Evolutionary conservation across 2,113 vertebrate species (phyloP).

Genomic region (Pachypanchax playfairii): DNA sequence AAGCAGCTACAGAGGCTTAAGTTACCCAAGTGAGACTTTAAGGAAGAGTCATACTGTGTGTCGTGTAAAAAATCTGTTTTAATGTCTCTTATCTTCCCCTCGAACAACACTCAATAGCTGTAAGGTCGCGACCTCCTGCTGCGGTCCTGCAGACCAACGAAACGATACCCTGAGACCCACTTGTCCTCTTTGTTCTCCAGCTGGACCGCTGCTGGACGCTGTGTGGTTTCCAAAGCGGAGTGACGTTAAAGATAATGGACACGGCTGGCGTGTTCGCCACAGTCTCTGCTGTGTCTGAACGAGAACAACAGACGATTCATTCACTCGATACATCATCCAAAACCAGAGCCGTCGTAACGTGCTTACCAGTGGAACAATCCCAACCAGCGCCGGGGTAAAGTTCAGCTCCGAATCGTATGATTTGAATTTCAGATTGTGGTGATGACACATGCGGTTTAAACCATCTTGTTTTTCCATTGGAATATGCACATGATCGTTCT

Average conservation of each 20-base stretch:
- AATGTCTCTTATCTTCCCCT: slow-evolving; percentile 51
- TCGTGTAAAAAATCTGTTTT: slow-evolving; percentile 49
- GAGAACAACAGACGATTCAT: slow-evolving; percentile 61
- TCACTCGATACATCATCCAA: slow-evolving; percentile 17
- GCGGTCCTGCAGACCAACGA: slow-evolving; percentile 23
- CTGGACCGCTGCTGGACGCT: slow-evolving; percentile 35
- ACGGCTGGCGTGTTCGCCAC: slow-evolving; percentile 45
- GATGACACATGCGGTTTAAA: slow-evolving; percentile 33
- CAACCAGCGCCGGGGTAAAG: slow-evolving; percentile 29
- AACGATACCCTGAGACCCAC: slow-evolving; percentile 46
- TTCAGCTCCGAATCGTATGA: slow-evolving; percentile 11
- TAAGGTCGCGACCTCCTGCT: slow-evolving; percentile 55
- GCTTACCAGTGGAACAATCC: slow-evolving; percentile 34
- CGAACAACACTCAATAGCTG: slow-evolving; percentile 47
- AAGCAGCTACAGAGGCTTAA: slow-evolving; percentile 51
- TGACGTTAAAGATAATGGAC: slow-evolving; percentile 55
- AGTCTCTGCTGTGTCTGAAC: slow-evolving; percentile 46
- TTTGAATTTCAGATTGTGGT: slow-evolving; percentile 30
- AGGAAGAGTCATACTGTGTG: slow-evolving; percentile 39
- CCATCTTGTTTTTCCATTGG: slow-evolving; percentile 30
- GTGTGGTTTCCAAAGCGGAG: slow-evolving; percentile 50
- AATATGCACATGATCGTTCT: slow-evolving; percentile 45
- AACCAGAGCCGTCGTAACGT: slow-evolving; percentile 40
- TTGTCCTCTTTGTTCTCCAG: slow-evolving; percentile 43
- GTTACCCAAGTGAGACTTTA: slow-evolving; percentile 58